A percentile compares a stretch with the other conserved stretches of the same genome.
These are phyloP conservation scores for Azorinus chamasolen DNA, from an alignment of 2,888 invertebrate genomes.

Conservation along the genomic window DNA sequence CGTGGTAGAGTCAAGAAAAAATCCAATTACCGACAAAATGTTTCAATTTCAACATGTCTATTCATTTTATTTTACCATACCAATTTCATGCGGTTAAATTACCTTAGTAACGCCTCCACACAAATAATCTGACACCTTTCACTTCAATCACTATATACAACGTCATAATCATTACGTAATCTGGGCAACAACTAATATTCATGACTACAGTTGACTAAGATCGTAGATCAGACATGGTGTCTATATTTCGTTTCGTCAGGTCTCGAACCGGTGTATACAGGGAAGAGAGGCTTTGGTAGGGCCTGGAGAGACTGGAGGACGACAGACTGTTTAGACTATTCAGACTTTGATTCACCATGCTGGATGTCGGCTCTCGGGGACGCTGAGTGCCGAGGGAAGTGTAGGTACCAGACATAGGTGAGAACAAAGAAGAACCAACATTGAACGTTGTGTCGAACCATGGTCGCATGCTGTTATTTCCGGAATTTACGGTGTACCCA, in stretches of 20 bases:
- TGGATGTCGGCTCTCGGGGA: conserved; percentile 59
- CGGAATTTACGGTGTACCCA: conserved; percentile 37
- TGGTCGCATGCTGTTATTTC: conserved; percentile 61
- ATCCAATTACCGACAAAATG: no score
- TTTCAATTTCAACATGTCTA: no score
- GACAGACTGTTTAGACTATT: conserved; percentile 67
- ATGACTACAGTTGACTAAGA: conserved; percentile 27
- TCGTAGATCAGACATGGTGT: conserved; percentile 58
- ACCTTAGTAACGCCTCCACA: no score
- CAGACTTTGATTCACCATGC: conserved; percentile 60
- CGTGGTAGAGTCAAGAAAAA: no score
- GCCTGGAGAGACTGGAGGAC: conserved; percentile 59
- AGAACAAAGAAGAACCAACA: conserved; percentile 56
- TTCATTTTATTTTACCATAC: no score
- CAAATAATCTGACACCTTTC: no score
- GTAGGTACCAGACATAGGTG: conserved; percentile 61
- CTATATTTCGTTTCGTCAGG: conserved; percentile 55
- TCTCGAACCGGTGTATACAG: conserved; percentile 69
- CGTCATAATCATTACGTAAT: no score
- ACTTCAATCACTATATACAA: no score
- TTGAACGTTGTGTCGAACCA: conserved; percentile 59
- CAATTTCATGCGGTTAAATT: no score
- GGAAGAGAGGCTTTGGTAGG: conserved; percentile 68
- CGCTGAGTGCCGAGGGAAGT: conserved; percentile 56
- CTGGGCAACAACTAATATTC: neutral